Conservation (phyloP, 2,797 vertebrate species). For the Pseudochromis fuscus region DNA sequence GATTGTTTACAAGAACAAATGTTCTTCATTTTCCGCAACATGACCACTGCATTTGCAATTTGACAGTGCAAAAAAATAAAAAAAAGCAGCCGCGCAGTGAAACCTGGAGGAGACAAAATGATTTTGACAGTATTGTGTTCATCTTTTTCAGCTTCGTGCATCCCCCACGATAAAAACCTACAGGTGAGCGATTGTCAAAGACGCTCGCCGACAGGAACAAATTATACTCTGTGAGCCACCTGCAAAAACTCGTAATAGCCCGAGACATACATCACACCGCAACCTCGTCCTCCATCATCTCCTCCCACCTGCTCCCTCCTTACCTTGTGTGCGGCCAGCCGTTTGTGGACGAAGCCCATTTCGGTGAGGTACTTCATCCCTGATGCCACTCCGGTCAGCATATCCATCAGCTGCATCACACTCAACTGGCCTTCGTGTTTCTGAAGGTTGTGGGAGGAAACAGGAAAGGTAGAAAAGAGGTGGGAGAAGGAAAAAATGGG, state of each 20-base stretch:
- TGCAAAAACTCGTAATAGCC: slow-evolving; percentile 10
- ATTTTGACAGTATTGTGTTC: too few species aligned
- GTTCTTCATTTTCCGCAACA: slow-evolving; percentile 23
- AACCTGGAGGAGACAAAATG: slow-evolving; percentile 31
- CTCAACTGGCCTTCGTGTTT: slow-evolving; percentile 92
- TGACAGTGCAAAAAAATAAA: slow-evolving; percentile 12
- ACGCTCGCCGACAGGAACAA: slow-evolving; percentile 36
- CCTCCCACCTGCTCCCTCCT: slow-evolving; percentile 51
- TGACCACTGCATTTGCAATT: slow-evolving; percentile 25
- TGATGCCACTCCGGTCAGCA: slow-evolving; percentile 91
- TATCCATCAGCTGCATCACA: slow-evolving; percentile 89
- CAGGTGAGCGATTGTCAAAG: slow-evolving; percentile 26
- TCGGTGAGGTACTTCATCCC: slow-evolving; percentile 98
- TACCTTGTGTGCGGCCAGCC: slow-evolving; percentile 92
- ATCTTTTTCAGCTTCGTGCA: too few species aligned
- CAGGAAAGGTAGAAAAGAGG: background rate
- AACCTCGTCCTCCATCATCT: slow-evolving; percentile 18
- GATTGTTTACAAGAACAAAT: slow-evolving; percentile 51
- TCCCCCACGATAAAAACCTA: slow-evolving; percentile 53
- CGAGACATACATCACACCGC: slow-evolving; percentile 25
- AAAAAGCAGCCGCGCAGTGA: background rate
- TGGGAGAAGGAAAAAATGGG: background rate
- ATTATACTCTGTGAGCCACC: slow-evolving; percentile 20
- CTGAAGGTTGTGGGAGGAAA: slow-evolving; percentile 67
- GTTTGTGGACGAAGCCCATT: slow-evolving; percentile 95